Percentiles rank a stretch among this genome's conserved stretches.
phyloP scores from a whole-genome alignment of 1,140 invertebrate species.

The Phenacoccus solenopsis region DNA sequence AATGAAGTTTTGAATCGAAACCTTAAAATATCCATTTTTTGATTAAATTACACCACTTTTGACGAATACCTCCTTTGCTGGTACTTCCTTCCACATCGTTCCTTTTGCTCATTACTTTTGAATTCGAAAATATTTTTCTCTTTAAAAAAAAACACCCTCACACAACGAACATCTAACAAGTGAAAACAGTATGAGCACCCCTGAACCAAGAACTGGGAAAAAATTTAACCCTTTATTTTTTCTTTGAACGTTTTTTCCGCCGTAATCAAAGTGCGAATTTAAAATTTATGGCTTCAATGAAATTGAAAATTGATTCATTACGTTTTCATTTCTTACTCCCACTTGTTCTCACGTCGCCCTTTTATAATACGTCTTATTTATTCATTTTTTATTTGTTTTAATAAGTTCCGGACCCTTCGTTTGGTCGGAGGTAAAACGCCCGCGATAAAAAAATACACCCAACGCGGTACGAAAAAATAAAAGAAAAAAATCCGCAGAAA shows the following conservation, averaged over 20 bases:
- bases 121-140: no score
- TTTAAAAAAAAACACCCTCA: no score
- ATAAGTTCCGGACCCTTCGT: constrained; percentile 13
- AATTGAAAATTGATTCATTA: constrained; percentile 18
- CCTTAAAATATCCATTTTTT: no score
- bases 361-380: constrained; percentile 13
- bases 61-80: no score
- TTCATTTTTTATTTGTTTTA: constrained; percentile 18
- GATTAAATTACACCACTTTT: no score
- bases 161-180: not conserved
- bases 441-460: not conserved
- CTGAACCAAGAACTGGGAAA: not conserved
- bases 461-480: not conserved
- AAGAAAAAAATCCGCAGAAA: not conserved
- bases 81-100: no score
- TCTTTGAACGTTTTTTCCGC: not conserved
- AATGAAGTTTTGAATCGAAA: no score
- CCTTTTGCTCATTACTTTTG: no score
- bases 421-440: not conserved
- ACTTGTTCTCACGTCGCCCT: constrained; percentile 4
- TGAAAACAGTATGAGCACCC: not conserved
- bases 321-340: constrained; percentile 16
- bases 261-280: constrained; percentile 15
- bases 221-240: constrained; percentile 14
- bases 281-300: constrained; percentile 17